Conservation (phyloP, 2,113 vertebrate genomes). For the Noturus placidus region DNA sequence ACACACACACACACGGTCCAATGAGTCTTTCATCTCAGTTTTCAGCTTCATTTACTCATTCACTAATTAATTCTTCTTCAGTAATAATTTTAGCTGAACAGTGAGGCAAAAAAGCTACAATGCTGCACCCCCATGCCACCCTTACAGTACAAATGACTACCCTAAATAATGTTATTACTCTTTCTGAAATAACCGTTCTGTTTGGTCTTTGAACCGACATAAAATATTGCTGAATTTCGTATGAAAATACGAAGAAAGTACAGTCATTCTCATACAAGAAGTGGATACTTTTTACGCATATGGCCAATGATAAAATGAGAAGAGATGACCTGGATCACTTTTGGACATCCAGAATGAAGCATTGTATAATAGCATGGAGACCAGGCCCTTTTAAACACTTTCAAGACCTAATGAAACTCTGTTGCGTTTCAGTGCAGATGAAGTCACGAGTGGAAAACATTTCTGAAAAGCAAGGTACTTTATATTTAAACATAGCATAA, state of each 20-base stretch:
- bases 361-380: constrained; percentile 37
- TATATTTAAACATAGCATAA: constrained; percentile 48
- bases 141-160: neutral
- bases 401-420: constrained; percentile 49
- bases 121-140: neutral
- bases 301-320: neutral
- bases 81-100: neutral
- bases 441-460: constrained; percentile 42
- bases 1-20: neutral
- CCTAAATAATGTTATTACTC: neutral
- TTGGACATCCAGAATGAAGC: neutral
- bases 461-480: constrained; percentile 28
- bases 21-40: constrained; percentile 40
- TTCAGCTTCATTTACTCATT: neutral
- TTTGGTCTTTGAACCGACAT: neutral
- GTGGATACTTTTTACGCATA: neutral
- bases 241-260: neutral
- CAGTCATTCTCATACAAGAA: neutral
- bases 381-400: constrained; percentile 33
- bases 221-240: neutral
- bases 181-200: neutral
- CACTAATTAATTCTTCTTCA: neutral
- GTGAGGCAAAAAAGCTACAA: neutral
- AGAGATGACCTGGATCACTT: neutral
- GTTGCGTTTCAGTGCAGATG: constrained; percentile 49